Base-by-base conservation (phyloP, 2,888 invertebrate genomes). In the Lingula anatina region DNA sequence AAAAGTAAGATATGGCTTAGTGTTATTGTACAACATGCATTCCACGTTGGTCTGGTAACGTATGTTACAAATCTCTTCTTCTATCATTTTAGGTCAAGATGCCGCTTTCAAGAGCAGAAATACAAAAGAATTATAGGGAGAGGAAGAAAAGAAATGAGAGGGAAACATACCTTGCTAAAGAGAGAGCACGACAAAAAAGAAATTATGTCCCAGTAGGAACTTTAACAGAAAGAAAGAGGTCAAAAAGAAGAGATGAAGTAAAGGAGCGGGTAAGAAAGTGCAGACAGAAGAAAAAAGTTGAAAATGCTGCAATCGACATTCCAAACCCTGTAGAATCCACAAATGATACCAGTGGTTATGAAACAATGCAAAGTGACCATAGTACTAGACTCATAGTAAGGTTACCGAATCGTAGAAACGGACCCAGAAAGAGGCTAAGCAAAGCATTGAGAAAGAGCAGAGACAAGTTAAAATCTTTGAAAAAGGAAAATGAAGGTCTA, bases 111-210 rank as follows among this genome's bases (percentile, higher is more conserved):
- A 15, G 45, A 35, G 49, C 49, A 2, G 49, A 49, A 20, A 49
- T 49, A 9, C 44, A 49, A 44, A 49, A 27, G 18, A 9, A 23
- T 7, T 49, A 44, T 18, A 24, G 49, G 18, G 45, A 49, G 27
- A 28, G 45, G 38, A 49, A 45, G 24, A 44, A 44, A 26, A 24
- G 18, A 4, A 15, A 27, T 12, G 45, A 44, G 15, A 40, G 45
- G 9, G 44, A 39, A 24, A 39, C 5, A 27, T 40, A 49, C 28
- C 25, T 49, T 7, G 44, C 25, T 5, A 49, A 49, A 49, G 35
- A 49, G 23, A 27, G 38, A 27, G 18, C 21, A 23, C 27, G 27
- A 28, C 27, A 24, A 12, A 28, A 42, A 18, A 3, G 25, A n/a
- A 35, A 47, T 20, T 47, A 47, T 25, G 31, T 31, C 15, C 31